These are phyloP conservation scores for Gadus macrocephalus DNA, from an alignment of 2,113 vertebrate species.

Conservation along the genomic window DNA sequence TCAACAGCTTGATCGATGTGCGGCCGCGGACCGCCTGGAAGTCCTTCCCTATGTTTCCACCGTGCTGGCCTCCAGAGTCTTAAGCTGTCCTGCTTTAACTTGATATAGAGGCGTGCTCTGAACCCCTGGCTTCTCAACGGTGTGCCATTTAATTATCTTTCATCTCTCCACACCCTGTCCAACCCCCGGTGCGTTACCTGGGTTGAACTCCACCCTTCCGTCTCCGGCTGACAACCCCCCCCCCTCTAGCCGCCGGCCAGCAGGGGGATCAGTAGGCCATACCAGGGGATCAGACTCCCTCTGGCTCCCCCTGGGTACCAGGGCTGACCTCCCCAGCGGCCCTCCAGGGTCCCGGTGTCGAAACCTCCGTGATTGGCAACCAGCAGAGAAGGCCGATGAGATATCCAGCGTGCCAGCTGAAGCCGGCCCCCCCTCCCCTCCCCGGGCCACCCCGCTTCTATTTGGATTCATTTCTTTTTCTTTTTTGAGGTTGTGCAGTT, in stretches of 20 bases:
- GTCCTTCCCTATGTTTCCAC: conserved; percentile 41
- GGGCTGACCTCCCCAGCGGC: not conserved
- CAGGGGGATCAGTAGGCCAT: conserved; percentile 20
- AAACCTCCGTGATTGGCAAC: conserved; percentile 29
- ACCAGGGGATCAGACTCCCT: conserved; percentile 18
- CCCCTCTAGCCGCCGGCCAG: not conserved
- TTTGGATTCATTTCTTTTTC: too few relatives aligned
- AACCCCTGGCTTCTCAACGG: conserved; percentile 57
- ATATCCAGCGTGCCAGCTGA: conserved; percentile 49
- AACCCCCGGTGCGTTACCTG: too few relatives aligned
- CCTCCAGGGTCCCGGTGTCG: conserved; percentile 39
- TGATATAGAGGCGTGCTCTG: conserved; percentile 61
- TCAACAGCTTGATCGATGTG: conserved; percentile 47
- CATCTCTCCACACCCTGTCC: conserved; percentile 5
- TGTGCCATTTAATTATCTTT: too few relatives aligned
- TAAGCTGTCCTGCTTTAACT: conserved; percentile 71
- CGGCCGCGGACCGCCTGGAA: conserved; percentile 8
- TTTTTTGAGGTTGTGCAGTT: too few relatives aligned
- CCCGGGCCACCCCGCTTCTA: not conserved
- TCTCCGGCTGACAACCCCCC: conserved; percentile 1
- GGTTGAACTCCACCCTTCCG: too few relatives aligned
- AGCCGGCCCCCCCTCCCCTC: not conserved
- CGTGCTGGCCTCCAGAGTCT: too few relatives aligned
- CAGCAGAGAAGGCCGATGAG: conserved; percentile 49
- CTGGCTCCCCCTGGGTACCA: conserved; percentile 1